Evolutionary conservation across 2,888 invertebrate genomes (phyloP), one percentile per base, ranked within the genome.

Genomic region (Laspeyria flexula): DNA sequence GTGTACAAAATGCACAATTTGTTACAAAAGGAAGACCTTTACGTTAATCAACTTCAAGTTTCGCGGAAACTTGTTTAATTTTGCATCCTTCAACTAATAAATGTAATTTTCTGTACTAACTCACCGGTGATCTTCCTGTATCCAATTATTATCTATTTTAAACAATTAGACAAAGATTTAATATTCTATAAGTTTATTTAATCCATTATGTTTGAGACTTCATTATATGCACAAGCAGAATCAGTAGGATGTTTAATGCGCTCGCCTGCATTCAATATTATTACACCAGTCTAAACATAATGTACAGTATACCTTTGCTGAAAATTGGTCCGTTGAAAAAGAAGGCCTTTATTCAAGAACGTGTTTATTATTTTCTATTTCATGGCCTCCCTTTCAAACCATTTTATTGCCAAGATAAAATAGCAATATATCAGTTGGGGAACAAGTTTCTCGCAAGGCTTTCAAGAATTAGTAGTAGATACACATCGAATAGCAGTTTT

Each of bases 21-120:
- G 18, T 42, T 38, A 25, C 43, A 31, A 16, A 21, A 21, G 13
- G 39, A 57, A 49, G 44, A 44, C 11, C 29, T 29, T 5, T 0
- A n/a, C 15, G 35, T 33, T 11, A 37, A 51, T 54, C 39, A 53
- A 35, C 11, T 25, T 30, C 30, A 13, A 12, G 46, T 38, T 7
- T 40, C n/a, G 25, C 47, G 37, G 39, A 44, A 64, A 42, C 16
- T 21, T 15, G 43, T 25, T 13, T 15, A 10, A 40, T 44, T 25
- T 16, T 12, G 39, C 37, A 55, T 56, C 65, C 47, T 55, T 38
- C 13, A 33, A 12, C 30, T 38, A 45, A 34, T 25, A 40, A 38
- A 15, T 25, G 25, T 41, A 29, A 21, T 31, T 6, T 18, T 5
- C 11, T 30, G 25, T 30, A 43, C 31, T 48, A 25, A 13, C 1